Base-by-base conservation (phyloP, 2,113 vertebrate genomes). In the Hydropotes inermis region DNA sequence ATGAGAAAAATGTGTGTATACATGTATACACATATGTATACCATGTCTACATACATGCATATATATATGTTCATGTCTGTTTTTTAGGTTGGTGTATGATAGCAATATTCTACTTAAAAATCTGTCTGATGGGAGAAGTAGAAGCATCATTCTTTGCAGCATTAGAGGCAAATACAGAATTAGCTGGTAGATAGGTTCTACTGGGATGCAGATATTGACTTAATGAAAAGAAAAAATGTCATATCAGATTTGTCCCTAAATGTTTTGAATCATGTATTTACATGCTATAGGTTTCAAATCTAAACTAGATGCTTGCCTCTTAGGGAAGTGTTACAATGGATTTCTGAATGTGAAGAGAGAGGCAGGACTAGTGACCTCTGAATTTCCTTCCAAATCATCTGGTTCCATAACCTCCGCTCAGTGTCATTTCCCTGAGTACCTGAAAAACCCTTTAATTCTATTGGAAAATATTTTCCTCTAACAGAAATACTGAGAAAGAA, bases 391-490 rank as follows among this genome's bases (percentile, higher is more conserved):
- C 28, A 70, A 92, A 89, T 90, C 28, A 83, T 54, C 17, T 60
- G 13, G 47, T 85, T 87, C 23, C 61, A 47, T 57, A 50, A 21
- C 5, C 9, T 64, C 6, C 3, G 17, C 5, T 89, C 76, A 47
- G 14, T 30, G 1, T 36, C 11, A 87, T 87, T 16, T 84, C 7
- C 23, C 58, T 60, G 16, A 81, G 9, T 16, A 25, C 21, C 61
- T 85, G 9, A 88, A 61, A 78, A 13, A 14, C 1, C 7, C 4
- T 61, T 81, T 89, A 54, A n/a, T 13, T 57, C 23, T 74, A 19
- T 36, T 17, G 27, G 30, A 88, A 93, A 58, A 91, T 13, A 55
- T 89, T 91, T 89, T 95, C 61, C 7, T 74, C 11, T 82, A 87
- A 84, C 7, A 81, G 15, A 92, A 92, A 64, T 33, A 81, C 8